phyloP scores from a whole-genome alignment of 2,113 vertebrate genomes.

The Bostrychus sinensis region DNA sequence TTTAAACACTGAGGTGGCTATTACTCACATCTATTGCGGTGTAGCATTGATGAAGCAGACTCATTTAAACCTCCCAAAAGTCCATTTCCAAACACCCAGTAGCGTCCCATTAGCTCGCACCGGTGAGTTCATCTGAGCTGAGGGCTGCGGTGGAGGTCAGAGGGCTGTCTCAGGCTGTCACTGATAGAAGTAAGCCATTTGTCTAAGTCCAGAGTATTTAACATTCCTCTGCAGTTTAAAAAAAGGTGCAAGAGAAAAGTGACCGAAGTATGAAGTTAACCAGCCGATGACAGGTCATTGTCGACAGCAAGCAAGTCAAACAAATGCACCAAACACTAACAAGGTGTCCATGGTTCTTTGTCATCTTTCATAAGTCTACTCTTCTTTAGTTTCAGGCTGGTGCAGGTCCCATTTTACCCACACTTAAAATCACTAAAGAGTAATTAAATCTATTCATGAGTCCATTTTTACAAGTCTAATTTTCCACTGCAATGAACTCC shows the following conservation, averaged over 20 bases:
- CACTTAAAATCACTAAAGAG: constrained; percentile 23
- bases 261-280: background rate
- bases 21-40: too few relatives aligned
- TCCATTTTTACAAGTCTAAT: constrained; percentile 33
- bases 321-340: background rate
- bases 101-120: constrained; percentile 5
- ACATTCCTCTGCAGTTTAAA: background rate
- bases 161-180: constrained; percentile 33
- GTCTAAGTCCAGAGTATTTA: background rate
- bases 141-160: constrained; percentile 41
- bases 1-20: too few relatives aligned
- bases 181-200: constrained; percentile 43
- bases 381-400: constrained; percentile 16
- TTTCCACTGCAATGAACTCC: constrained; percentile 24
- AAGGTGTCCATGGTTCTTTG: too few relatives aligned
- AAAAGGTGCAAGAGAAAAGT: background rate
- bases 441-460: constrained; percentile 43
- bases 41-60: too few relatives aligned
- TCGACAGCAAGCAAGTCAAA: background rate
- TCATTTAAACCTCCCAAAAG: constrained; percentile 21
- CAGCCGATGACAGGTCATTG: background rate
- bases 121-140: constrained; percentile 42
- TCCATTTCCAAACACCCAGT: constrained; percentile 1
- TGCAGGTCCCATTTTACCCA: constrained; percentile 1
- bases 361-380: background rate